phyloP scores from a whole-genome alignment of 1,140 invertebrate species.

The Gyrodactylus salaris region DNA sequence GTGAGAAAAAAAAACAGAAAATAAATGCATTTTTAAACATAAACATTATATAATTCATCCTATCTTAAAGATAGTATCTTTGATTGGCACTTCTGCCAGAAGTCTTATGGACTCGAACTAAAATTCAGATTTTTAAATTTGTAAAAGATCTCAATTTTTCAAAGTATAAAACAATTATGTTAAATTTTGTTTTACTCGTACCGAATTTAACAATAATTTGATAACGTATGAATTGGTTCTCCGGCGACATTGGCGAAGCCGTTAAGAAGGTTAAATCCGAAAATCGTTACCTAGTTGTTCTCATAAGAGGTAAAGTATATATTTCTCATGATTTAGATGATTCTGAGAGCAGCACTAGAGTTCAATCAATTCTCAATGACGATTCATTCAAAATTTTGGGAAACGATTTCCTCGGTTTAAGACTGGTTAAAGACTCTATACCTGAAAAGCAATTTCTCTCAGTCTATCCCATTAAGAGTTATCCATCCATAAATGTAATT shows the following conservation, averaged over 20 bases:
- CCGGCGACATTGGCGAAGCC: neutral
- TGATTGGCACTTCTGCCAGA: no score
- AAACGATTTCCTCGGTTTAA: neutral
- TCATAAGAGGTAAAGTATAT: neutral
- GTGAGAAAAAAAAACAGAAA: no score
- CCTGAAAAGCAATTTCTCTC: neutral
- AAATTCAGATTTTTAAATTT: no score
- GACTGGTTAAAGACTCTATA: neutral
- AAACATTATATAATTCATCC: no score
- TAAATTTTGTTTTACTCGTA: no score
- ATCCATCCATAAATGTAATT: neutral
- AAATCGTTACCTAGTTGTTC: neutral
- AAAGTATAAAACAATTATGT: no score
- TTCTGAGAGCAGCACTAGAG: neutral
- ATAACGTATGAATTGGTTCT: neutral
- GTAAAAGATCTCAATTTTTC: no score
- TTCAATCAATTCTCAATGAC: neutral
- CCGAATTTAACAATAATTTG: no score
- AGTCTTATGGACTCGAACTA: no score
- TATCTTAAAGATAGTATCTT: no score
- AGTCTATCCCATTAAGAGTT: neutral
- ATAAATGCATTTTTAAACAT: no score
- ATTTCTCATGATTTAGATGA: neutral
- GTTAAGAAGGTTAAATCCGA: neutral
- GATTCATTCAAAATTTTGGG: neutral